Base-by-base conservation (phyloP, 1,140 invertebrate genomes). In the Pararge aegeria region DNA sequence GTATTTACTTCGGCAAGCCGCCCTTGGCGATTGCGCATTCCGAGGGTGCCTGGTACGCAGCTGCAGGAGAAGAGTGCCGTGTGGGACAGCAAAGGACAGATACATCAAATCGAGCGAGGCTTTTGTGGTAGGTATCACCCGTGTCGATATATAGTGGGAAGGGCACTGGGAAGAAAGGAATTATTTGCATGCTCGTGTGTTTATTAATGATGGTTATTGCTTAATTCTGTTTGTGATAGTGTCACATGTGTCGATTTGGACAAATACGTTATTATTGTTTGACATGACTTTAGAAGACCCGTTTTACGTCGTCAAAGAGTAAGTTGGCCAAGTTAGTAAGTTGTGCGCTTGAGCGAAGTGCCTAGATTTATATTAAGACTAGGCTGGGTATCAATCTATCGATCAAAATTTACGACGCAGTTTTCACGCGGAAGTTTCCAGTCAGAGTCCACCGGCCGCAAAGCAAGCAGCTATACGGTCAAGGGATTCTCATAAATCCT, bases 261-360 rank as follows among this genome's bases (percentile, higher is more conserved):
- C 50, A 66, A 66, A 66, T 55, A 64, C 55, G 38, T 62, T 75
- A 57, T 69, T 75, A 65, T 74, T 80, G 21, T 80, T 80, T 92
- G 92, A 91, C 90, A 98, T 97, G 97, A 97, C 96, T 93, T 93
- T 97, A 90, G 96, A 97, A 92, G 96, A 98, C 92, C 97, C 97
- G 66, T 98, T 97, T 93, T 97, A 97, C 93, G 96, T 97, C 89
- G 96, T 97, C 73, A 97, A 96, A 93, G 96, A 97, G 97, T 98
- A 94, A 96, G 96, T 94, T 70, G 56, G 55, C 57, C 62, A 58
- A 52, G 27, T 61, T 59, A 19, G 29, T 29, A 46, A 51, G 55
- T 24, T 53, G 42, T 30, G 49, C 49, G 38, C 37, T 55, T 44
- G 20, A 48, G 52, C 49, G n/a, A 55, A 49, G 44, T 55, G 60